Percentiles rank a stretch among this genome's conserved stretches.
These are phyloP conservation scores for Oenanthe oenanthe DNA, from an alignment of 2,113 vertebrate genomes.

Conservation along the genomic window DNA sequence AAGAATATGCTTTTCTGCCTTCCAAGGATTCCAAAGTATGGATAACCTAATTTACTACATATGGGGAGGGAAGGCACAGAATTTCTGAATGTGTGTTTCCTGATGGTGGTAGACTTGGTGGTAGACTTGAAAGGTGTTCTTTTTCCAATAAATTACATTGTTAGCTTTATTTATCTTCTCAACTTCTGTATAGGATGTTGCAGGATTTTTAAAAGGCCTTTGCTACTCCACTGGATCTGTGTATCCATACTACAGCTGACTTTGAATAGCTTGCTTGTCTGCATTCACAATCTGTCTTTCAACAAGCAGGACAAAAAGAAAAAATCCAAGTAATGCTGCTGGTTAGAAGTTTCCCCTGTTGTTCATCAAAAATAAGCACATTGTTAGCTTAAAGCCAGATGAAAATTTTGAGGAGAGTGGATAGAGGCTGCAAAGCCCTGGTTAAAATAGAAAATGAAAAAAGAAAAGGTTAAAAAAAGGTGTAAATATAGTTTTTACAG, in stretches of 20 bases:
- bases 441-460: background rate
- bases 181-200: background rate
- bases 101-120: background rate
- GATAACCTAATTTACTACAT: background rate
- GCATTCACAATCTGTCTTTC: constrained; percentile 23
- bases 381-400: background rate
- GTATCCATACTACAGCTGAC: background rate
- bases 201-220: background rate
- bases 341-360: background rate
- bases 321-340: background rate
- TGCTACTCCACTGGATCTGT: background rate
- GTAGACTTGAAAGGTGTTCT: background rate
- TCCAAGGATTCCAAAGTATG: background rate
- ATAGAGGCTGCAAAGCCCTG: background rate
- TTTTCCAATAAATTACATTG: background rate
- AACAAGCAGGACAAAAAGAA: constrained; percentile 26
- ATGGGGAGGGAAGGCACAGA: background rate
- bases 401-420: background rate
- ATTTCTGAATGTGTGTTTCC: background rate
- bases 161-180: background rate
- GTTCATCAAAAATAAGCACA: constrained; percentile 4
- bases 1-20: background rate
- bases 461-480: rapidly evolving
- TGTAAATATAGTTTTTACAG: background rate
- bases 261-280: background rate